phyloP scores from a whole-genome alignment of 2,888 invertebrate species.

The Drosophila fungiperda region DNA sequence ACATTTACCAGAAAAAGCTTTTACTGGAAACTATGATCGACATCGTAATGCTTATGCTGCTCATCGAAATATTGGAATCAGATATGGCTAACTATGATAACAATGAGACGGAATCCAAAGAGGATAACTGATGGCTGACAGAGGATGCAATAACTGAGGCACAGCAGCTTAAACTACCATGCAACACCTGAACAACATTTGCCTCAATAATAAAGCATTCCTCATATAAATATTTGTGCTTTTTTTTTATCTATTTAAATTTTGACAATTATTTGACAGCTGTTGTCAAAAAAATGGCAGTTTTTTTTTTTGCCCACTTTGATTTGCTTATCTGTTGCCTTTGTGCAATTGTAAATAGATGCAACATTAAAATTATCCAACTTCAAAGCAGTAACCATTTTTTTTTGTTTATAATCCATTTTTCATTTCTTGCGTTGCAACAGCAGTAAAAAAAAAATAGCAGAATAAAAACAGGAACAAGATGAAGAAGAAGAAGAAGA shows the following conservation, averaged over 20 bases:
- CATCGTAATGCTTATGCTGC: no score
- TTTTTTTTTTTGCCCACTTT: conserved; percentile 19
- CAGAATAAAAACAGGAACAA: conserved; percentile 1
- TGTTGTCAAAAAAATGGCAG: background rate
- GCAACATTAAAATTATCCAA: conserved; percentile 29
- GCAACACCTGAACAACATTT: no score
- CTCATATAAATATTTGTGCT: background rate
- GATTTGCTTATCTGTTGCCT: conserved; percentile 45
- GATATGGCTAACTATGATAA: no score
- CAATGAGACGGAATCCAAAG: no score
- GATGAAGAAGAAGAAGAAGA: background rate
- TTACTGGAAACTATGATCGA: no score
- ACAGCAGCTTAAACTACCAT: background rate
- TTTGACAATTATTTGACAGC: background rate
- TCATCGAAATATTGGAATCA: no score
- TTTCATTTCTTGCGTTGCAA: background rate
- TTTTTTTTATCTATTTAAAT: background rate
- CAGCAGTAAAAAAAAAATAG: background rate
- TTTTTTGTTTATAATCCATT: background rate
- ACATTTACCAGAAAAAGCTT: no score
- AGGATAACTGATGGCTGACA: no score
- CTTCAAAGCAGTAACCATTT: conserved; percentile 6
- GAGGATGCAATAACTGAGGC: no score
- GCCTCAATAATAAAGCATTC: no score
- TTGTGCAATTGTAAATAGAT: conserved; percentile 34